Conservation (phyloP, 2,888 invertebrate genomes). For the Patella ulyssiponensis region DNA sequence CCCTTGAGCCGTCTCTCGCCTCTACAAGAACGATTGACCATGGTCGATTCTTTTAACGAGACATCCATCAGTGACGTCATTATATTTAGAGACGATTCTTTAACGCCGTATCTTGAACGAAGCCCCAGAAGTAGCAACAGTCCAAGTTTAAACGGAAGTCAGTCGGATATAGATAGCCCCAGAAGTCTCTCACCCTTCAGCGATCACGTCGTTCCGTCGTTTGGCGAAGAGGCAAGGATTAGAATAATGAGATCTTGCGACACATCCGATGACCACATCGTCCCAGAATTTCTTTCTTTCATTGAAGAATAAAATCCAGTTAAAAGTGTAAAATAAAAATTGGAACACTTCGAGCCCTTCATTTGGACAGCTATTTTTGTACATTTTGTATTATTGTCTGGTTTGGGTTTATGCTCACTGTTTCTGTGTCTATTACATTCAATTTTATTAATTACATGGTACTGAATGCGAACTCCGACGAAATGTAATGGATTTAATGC, state of each 20-base stretch:
- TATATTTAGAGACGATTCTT: constrained; percentile 3
- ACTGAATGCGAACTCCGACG: too few relatives aligned
- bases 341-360: too few relatives aligned
- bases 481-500: too few relatives aligned
- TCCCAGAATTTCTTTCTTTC: neutral
- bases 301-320: neutral
- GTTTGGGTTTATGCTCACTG: too few relatives aligned
- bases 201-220: neutral
- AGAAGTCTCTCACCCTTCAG: neutral
- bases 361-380: too few relatives aligned
- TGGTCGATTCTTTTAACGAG: constrained; percentile 1
- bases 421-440: too few relatives aligned
- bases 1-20: neutral
- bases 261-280: neutral
- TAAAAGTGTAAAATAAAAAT: too few relatives aligned
- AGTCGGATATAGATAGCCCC: neutral
- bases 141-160: neutral
- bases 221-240: neutral
- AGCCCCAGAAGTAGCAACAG: neutral
- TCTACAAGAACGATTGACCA: neutral
- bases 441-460: too few relatives aligned
- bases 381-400: too few relatives aligned
- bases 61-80: neutral
- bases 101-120: neutral
- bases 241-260: neutral